phyloP scores from a whole-genome alignment of 35 echinoderm and acorn worm genomes.

The Nesometra sesokonis region DNA sequence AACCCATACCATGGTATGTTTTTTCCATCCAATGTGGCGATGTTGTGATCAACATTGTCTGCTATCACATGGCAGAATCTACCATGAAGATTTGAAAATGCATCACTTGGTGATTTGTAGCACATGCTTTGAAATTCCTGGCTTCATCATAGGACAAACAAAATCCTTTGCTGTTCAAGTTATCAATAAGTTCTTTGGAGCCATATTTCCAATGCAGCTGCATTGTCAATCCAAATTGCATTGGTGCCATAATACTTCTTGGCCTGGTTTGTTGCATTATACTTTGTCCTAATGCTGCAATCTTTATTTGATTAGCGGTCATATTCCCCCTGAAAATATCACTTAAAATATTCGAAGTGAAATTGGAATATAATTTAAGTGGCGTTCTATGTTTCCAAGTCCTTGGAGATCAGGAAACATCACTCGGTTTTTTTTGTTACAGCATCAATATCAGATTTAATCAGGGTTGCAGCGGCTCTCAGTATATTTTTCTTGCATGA shows the following conservation, averaged over 20 bases:
- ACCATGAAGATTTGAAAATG: neutral
- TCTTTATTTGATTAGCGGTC: neutral
- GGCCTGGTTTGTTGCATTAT: neutral
- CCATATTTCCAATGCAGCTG: conserved; percentile 1
- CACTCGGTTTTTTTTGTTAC: neutral
- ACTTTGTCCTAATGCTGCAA: neutral
- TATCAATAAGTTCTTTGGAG: neutral
- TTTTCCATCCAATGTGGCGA: neutral
- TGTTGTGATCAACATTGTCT: conserved; percentile 18
- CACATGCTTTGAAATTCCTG: neutral
- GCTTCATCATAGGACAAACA: neutral
- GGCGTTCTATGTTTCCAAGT: neutral
- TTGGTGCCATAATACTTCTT: neutral
- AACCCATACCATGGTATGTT: conserved; percentile 21
- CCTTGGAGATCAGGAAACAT: neutral
- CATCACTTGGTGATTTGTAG: neutral
- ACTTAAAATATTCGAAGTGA: neutral
- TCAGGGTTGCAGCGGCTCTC: neutral
- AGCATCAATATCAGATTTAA: neutral
- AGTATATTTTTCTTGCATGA: neutral
- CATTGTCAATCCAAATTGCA: neutral
- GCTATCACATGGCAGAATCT: neutral
- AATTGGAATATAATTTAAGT: neutral
- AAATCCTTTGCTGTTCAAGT: neutral
- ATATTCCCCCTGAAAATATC: neutral